Conservation (phyloP, 2,797 vertebrate species). For the Notamacropus eugenii region DNA sequence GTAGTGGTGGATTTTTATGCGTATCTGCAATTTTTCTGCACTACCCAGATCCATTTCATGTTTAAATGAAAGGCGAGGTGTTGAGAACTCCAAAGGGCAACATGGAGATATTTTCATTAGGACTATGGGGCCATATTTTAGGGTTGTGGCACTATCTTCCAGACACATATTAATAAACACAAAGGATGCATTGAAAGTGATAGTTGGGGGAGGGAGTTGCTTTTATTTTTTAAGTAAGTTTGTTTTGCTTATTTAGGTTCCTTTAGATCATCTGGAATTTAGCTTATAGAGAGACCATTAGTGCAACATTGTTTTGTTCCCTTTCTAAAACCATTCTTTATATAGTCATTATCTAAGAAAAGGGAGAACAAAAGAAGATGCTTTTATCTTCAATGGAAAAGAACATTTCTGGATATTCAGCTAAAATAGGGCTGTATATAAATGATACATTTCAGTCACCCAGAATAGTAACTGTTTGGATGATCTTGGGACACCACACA, state of each 20-base stretch:
- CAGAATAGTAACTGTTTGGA: not conserved
- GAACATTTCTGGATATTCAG: not conserved
- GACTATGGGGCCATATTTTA: not conserved
- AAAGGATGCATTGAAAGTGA: constrained; percentile 49
- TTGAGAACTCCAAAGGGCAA: not conserved
- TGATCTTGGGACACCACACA: not conserved
- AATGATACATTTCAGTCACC: not conserved
- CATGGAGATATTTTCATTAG: not conserved
- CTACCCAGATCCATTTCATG: not conserved
- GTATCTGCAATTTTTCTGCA: not conserved
- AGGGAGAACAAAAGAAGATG: not conserved
- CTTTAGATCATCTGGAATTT: constrained; percentile 43
- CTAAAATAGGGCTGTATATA: not conserved
- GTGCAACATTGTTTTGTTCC: constrained; percentile 19
- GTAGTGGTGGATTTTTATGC: not conserved
- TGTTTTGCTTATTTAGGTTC: constrained; percentile 67
- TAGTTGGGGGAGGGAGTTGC: not conserved
- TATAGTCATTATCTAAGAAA: not conserved
- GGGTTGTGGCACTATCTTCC: not conserved
- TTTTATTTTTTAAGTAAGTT: constrained; percentile 37
- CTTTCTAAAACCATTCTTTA: not conserved
- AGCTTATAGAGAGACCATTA: constrained; percentile 62
- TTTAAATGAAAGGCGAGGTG: not conserved
- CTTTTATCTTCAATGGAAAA: not conserved
- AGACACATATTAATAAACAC: constrained; percentile 32